phyloP scores from a whole-genome alignment of 2,888 invertebrate species.

The Drosophila subsilvestris region DNA sequence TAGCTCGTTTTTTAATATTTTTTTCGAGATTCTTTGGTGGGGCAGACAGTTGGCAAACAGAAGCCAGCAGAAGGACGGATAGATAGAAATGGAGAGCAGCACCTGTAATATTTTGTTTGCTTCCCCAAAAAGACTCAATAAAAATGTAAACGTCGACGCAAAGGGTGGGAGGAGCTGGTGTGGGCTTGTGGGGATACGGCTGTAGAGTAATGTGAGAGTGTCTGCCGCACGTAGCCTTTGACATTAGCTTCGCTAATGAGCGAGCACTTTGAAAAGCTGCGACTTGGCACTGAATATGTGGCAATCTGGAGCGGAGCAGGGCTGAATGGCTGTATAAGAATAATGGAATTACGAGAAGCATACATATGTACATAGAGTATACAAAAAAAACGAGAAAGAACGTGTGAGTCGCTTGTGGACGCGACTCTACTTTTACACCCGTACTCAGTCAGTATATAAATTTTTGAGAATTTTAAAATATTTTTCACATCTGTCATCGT shows the following conservation, averaged over 20 bases:
- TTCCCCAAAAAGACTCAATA: constrained; percentile 46
- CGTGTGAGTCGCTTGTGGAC: no score
- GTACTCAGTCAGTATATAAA: no score
- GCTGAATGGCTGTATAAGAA: constrained; percentile 5
- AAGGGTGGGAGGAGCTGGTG: background rate
- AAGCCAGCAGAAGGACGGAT: constrained; percentile 42
- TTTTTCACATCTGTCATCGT: no score
- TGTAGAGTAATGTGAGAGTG: constrained; percentile 24
- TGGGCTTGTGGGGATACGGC: background rate
- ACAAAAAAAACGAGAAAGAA: background rate
- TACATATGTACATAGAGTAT: background rate
- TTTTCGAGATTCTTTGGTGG: constrained; percentile 8
- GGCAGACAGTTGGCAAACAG: constrained; percentile 74
- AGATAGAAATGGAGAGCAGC: constrained; percentile 45
- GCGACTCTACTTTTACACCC: no score
- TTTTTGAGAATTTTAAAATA: no score
- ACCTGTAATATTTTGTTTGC: constrained; percentile 58
- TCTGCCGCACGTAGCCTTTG: constrained; percentile 74
- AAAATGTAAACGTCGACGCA: constrained; percentile 53
- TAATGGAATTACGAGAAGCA: constrained; percentile 30
- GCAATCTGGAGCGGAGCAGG: constrained; percentile 30
- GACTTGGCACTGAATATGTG: constrained; percentile 59
- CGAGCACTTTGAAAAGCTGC: constrained; percentile 66
- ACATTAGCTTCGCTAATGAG: constrained; percentile 77
- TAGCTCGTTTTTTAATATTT: constrained; percentile 76